Conservation (phyloP, 2,888 invertebrate species). For the Spialia ferax region DNA sequence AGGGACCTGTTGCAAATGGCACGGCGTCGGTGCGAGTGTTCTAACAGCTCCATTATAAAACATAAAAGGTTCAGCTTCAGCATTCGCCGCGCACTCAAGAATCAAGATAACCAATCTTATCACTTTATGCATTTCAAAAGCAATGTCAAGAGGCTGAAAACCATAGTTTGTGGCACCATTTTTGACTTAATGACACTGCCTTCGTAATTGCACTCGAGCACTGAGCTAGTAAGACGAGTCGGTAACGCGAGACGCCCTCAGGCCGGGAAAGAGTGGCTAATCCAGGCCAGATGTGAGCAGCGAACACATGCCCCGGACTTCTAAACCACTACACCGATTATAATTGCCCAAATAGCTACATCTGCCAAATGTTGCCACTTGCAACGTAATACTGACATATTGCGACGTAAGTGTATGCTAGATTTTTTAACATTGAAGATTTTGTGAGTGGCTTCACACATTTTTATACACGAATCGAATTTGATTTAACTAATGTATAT, state of each 20-base stretch:
- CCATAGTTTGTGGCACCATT: slow-evolving; percentile 39
- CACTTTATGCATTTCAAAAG: slow-evolving; percentile 55
- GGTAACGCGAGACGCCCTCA: slow-evolving; percentile 70
- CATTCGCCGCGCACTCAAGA: slow-evolving; percentile 55
- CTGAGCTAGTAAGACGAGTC: slow-evolving; percentile 62
- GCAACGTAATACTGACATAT: not conserved
- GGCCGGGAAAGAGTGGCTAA: slow-evolving; percentile 63
- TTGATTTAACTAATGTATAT: not conserved
- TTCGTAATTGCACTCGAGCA: slow-evolving; percentile 63
- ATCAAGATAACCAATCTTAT: slow-evolving; percentile 56
- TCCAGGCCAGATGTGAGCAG: slow-evolving; percentile 70
- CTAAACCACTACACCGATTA: slow-evolving; percentile 82
- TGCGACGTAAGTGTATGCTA: not conserved
- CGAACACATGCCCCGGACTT: slow-evolving; percentile 72
- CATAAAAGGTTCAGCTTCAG: slow-evolving; percentile 50
- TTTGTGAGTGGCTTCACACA: not conserved
- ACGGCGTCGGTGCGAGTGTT: slow-evolving; percentile 15
- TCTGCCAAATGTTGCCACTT: slow-evolving; percentile 71
- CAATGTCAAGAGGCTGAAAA: slow-evolving; percentile 55
- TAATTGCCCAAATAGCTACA: slow-evolving; percentile 69
- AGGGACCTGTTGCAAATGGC: slow-evolving; percentile 34
- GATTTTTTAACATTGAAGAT: not conserved
- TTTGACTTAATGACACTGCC: slow-evolving; percentile 50
- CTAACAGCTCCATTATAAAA: slow-evolving; percentile 42
- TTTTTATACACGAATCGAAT: not conserved